Evolutionary conservation across 2,888 invertebrate species (phyloP).

Genomic region (Phaedon cochleariae): DNA sequence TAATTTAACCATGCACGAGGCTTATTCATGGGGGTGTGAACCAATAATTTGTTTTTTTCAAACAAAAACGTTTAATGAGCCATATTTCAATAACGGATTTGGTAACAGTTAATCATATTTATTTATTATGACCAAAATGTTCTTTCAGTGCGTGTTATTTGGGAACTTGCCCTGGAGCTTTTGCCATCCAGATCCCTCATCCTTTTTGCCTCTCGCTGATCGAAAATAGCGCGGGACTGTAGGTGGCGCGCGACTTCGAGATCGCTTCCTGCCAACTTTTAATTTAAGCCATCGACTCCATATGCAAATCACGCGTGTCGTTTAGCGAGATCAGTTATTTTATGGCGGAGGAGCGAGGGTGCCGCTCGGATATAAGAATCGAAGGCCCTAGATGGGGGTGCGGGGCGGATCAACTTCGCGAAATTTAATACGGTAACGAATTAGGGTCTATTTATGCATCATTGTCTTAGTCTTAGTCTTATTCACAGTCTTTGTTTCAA

Average conservation of each 20-base stretch:
- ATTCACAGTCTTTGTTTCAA: too few relatives aligned
- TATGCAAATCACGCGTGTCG: conserved; percentile 62
- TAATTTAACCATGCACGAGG: too few relatives aligned
- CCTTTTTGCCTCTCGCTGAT: neutral
- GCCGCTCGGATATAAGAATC: conserved; percentile 49
- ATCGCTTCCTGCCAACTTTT: conserved; percentile 50
- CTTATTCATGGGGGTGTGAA: too few relatives aligned
- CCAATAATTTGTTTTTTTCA: too few relatives aligned
- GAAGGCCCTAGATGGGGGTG: conserved; percentile 41
- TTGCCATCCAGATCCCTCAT: neutral
- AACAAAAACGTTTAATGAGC: too few relatives aligned
- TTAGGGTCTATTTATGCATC: too few relatives aligned
- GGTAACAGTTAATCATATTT: too few relatives aligned
- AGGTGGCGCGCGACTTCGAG: conserved; percentile 19
- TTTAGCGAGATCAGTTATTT: conserved; percentile 60
- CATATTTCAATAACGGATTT: too few relatives aligned
- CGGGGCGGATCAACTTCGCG: neutral
- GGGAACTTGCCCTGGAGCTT: neutral
- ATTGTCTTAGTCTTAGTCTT: too few relatives aligned
- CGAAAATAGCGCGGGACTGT: neutral
- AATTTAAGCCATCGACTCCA: conserved; percentile 59
- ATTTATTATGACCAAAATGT: too few relatives aligned
- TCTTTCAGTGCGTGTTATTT: too few relatives aligned
- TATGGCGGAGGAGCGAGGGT: conserved; percentile 53
- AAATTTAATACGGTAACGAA: neutral